Evolutionary conservation across 1,140 invertebrate genomes (phyloP).

Genomic region (Panulirus ornatus): DNA sequence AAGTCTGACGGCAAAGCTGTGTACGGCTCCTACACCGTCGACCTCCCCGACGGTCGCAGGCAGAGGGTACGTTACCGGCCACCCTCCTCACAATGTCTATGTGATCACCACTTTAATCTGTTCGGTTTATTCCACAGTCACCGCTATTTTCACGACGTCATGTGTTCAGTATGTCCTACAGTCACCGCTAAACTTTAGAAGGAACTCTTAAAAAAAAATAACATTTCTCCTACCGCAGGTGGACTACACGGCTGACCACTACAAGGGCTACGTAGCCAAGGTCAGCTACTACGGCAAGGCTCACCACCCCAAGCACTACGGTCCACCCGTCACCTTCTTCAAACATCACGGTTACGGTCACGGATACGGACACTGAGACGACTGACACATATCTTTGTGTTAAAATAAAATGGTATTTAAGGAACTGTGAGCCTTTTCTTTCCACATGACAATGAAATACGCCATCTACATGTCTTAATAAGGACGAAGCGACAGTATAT

Average conservation of each 20-base stretch:
- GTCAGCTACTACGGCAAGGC: conserved; percentile 87
- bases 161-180: neutral
- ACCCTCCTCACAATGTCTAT: neutral
- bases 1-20: conserved; percentile 75
- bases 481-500: too few relatives aligned
- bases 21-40: conserved; percentile 57
- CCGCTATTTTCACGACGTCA: neutral
- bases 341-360: conserved; percentile 14
- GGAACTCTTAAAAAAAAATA: too few relatives aligned
- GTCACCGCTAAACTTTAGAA: neutral
- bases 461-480: too few relatives aligned
- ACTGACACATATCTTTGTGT: too few relatives aligned
- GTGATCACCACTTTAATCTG: neutral
- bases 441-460: too few relatives aligned
- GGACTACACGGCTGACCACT: conserved; percentile 87
- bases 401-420: too few relatives aligned
- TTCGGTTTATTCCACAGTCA: too few relatives aligned
- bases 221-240: conserved; percentile 79
- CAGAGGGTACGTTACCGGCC: conserved; percentile 67
- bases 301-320: conserved; percentile 51
- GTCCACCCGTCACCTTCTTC: conserved; percentile 35
- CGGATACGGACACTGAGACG: conserved; percentile 2
- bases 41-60: conserved; percentile 75
- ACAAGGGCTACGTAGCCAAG: conserved; percentile 87
- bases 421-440: too few relatives aligned